phyloP scores from a whole-genome alignment of 1,140 invertebrate genomes.

The Acromyrmex heyeri region DNA sequence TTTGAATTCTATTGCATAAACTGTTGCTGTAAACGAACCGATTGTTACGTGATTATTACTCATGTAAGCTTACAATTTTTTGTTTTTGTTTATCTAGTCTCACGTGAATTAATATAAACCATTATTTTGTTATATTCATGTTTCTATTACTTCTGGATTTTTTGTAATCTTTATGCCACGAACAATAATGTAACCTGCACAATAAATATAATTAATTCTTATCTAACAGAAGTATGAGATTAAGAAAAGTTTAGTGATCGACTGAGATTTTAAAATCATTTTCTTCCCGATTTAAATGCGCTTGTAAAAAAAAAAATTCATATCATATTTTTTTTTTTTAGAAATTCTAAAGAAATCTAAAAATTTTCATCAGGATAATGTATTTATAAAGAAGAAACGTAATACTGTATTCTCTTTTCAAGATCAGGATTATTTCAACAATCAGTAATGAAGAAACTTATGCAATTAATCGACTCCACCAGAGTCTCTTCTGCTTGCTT shows the following conservation, averaged over 20 bases:
- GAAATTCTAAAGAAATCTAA: no score
- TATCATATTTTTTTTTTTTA: no score
- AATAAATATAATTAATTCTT: neutral
- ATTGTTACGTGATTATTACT: conserved; percentile 39
- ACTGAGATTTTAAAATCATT: neutral
- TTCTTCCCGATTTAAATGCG: neutral
- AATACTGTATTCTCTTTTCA: neutral
- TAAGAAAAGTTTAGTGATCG: conserved; percentile 1
- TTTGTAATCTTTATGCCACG: neutral
- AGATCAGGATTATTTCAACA: neutral
- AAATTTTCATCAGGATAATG: no score
- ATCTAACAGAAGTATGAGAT: neutral
- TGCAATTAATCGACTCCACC: neutral
- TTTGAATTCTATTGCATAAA: conserved; percentile 43
- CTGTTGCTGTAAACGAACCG: neutral
- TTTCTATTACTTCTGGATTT: neutral
- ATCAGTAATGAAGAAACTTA: neutral
- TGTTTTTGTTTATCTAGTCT: neutral
- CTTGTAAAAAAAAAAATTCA: no score
- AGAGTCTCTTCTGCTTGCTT: neutral
- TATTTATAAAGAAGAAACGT: neutral
- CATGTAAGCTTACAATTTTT: neutral
- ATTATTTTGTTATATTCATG: neutral
- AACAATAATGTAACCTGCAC: neutral
- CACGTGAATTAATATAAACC: neutral